A percentile compares a stretch with the other conserved stretches of the same genome.
phyloP scores from a whole-genome alignment of 1,140 invertebrate genomes.

The Asobara japonica region DNA sequence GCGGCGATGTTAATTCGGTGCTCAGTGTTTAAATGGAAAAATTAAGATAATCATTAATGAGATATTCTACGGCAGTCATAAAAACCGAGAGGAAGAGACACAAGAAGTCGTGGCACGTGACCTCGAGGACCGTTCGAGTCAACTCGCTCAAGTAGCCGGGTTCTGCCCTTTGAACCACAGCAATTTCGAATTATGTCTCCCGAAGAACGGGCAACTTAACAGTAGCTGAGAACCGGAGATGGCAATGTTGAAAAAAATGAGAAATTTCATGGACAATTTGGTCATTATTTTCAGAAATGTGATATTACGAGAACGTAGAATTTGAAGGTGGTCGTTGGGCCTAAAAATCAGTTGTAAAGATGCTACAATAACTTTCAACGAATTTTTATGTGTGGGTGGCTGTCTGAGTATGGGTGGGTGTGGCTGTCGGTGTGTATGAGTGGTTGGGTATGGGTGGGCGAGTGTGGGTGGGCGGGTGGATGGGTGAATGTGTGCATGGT shows the following conservation, averaged over 20 bases:
- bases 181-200: constrained; percentile 65
- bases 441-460: no score
- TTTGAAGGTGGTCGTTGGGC: not conserved
- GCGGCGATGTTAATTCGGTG: not conserved
- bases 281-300: no score
- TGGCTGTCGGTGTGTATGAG: no score
- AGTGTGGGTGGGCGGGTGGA: no score
- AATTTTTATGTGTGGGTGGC: not conserved
- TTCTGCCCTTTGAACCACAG: constrained; percentile 63
- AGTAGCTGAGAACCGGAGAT: not conserved
- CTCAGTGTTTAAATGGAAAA: not conserved
- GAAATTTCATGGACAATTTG: not conserved
- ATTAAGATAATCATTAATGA: constrained; percentile 14
- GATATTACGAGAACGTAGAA: no score
- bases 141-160: constrained; percentile 65
- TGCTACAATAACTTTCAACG: not conserved
- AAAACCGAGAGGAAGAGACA: constrained; percentile 36
- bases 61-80: constrained; percentile 1
- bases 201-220: constrained; percentile 50
- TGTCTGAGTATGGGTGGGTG: no score
- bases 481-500: no score
- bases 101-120: constrained; percentile 62
- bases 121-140: constrained; percentile 60
- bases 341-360: not conserved
- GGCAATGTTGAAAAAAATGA: not conserved